Percentiles rank a stretch among this genome's conserved stretches.
phyloP scores from a whole-genome alignment of 2,113 vertebrate genomes.

The Ceyx cyanopectus region DNA sequence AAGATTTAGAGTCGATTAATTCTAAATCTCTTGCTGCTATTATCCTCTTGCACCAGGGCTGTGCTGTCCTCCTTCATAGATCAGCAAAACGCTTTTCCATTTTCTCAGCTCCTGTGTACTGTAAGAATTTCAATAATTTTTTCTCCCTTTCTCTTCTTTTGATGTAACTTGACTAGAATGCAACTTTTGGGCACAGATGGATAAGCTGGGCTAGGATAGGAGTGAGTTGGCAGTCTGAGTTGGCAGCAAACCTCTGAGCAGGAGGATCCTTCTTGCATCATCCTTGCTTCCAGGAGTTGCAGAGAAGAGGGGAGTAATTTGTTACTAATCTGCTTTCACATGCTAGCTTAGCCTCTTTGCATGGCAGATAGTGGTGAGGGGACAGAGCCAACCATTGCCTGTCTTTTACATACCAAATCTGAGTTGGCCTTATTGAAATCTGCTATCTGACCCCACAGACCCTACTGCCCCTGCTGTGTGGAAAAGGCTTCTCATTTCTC shows the following conservation, averaged over 20 bases:
- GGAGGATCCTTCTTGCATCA: constrained; percentile 40
- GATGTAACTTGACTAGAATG: background rate
- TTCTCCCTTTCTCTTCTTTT: background rate
- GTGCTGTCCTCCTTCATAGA: background rate
- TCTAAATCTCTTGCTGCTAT: background rate
- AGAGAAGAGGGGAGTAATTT: background rate
- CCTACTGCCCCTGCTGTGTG: background rate
- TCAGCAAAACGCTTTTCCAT: background rate
- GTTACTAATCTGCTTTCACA: constrained; percentile 27
- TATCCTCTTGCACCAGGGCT: background rate
- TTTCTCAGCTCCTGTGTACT: background rate
- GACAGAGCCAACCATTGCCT: background rate
- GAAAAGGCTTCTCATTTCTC: background rate
- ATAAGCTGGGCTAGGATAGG: background rate
- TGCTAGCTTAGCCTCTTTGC: background rate
- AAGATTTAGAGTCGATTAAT: background rate
- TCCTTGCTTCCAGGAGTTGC: background rate
- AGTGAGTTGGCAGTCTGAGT: background rate
- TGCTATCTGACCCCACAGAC: background rate
- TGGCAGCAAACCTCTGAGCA: background rate
- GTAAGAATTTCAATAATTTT: background rate
- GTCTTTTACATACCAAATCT: background rate
- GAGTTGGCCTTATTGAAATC: background rate
- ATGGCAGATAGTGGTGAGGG: background rate
- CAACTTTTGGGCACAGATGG: background rate